phyloP scores from a whole-genome alignment of 2,888 invertebrate genomes.

The Polymixis flavicincta region DNA sequence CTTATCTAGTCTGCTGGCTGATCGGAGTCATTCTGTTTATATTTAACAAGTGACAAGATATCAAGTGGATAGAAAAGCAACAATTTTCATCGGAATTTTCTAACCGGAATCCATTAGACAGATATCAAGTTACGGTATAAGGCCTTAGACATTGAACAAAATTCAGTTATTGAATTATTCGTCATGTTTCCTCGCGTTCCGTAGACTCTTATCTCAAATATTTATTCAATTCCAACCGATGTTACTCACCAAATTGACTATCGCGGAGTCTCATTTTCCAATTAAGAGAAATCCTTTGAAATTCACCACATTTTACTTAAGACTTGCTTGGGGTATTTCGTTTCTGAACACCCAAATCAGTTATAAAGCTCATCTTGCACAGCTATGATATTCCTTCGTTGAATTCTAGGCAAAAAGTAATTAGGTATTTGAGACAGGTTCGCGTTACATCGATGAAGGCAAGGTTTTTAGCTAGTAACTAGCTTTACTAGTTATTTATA shows the following conservation, averaged over 20 bases:
- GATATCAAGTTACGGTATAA: neutral
- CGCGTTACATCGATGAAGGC: neutral
- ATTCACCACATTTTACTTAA: conserved; percentile 48
- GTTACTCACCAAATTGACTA: conserved; percentile 38
- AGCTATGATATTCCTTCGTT: conserved; percentile 8
- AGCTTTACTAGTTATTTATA: neutral
- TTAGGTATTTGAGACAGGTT: conserved; percentile 24
- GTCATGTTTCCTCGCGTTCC: neutral
- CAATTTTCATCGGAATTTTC: neutral
- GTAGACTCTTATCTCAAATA: conserved; percentile 27
- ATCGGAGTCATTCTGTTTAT: neutral
- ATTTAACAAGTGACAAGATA: neutral
- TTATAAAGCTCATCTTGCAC: conserved; percentile 17
- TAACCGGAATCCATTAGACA: no score
- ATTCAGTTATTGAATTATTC: conserved; percentile 13
- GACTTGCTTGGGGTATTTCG: conserved; percentile 30
- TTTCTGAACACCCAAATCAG: conserved; percentile 16
- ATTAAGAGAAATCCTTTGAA: conserved; percentile 52
- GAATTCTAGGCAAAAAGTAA: conserved; percentile 20
- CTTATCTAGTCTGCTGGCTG: neutral
- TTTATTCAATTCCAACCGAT: conserved; percentile 20
- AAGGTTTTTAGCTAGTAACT: neutral
- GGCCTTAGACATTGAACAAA: neutral
- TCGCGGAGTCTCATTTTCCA: conserved; percentile 42
- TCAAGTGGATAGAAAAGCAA: neutral